Evolutionary conservation across 1,140 invertebrate species (phyloP).

Genomic region (Antheraea mylitta): DNA sequence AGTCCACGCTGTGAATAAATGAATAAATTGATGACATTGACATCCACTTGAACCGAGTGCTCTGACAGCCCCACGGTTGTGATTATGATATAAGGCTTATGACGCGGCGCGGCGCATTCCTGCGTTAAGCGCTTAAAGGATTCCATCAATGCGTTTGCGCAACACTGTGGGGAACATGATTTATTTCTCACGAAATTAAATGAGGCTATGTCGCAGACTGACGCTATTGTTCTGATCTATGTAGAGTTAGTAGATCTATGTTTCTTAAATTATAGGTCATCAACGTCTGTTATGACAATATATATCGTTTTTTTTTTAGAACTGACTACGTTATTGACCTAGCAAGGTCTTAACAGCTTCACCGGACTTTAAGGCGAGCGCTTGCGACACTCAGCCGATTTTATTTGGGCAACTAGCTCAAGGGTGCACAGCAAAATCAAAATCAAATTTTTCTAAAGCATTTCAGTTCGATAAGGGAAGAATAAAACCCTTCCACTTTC

Average conservation of each 20-base stretch:
- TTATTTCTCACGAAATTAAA: slow-evolving; percentile 43
- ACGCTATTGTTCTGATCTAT: slow-evolving; percentile 18
- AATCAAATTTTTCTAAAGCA: no score
- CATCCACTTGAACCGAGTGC: slow-evolving; percentile 4
- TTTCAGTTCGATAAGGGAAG: no score
- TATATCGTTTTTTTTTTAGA: no score
- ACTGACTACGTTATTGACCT: no score
- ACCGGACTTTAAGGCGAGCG: no score
- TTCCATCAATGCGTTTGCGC: slow-evolving; percentile 35
- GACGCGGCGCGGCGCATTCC: slow-evolving; percentile 47
- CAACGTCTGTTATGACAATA: background rate
- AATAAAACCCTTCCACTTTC: no score
- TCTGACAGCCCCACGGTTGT: slow-evolving; percentile 21
- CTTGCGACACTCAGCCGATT: no score
- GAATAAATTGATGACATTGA: slow-evolving; percentile 1
- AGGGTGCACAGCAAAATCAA: no score
- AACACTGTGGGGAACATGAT: slow-evolving; percentile 47
- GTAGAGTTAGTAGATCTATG: background rate
- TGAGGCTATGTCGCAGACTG: slow-evolving; percentile 34
- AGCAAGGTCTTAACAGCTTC: no score
- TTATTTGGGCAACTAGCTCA: no score
- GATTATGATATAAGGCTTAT: slow-evolving; percentile 54
- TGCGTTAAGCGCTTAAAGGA: slow-evolving; percentile 28
- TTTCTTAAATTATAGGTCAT: background rate
- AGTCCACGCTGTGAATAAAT: background rate